Conservation (phyloP, 2,797 vertebrate genomes). For the Nasua narica region DNA sequence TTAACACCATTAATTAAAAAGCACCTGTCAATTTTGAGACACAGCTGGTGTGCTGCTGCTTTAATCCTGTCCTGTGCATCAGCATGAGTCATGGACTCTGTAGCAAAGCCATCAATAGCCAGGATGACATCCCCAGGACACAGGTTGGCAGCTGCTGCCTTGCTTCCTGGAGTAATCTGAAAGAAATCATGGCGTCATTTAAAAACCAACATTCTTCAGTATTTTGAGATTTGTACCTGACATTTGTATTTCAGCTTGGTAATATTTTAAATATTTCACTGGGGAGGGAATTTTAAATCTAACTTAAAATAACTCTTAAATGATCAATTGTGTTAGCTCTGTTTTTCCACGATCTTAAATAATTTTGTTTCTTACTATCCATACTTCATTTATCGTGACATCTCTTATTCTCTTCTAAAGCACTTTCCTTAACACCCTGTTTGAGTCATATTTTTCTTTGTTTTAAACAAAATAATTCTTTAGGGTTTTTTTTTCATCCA, state of each 20-base stretch:
- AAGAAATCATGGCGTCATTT: conserved; percentile 63
- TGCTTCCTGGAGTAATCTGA: conserved; percentile 96
- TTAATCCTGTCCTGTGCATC: conserved; percentile 97
- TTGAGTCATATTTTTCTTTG: conserved; percentile 13
- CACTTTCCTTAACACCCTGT: not conserved
- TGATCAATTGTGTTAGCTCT: not conserved
- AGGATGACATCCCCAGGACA: conserved; percentile 93
- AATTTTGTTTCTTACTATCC: not conserved
- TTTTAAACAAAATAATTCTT: not conserved
- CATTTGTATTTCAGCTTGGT: not conserved
- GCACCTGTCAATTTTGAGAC: conserved; percentile 94
- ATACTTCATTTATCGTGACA: not conserved
- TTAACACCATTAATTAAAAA: not conserved
- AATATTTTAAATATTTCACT: not conserved
- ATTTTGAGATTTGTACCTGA: not conserved
- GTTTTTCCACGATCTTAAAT: not conserved
- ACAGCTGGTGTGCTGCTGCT: conserved; percentile 88
- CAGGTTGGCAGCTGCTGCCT: conserved; percentile 91
- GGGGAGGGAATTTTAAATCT: not conserved
- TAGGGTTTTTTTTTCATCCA: not conserved
- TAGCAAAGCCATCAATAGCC: conserved; percentile 92
- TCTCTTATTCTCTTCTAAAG: not conserved
- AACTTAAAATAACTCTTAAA: not conserved
- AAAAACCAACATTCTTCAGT: not conserved
- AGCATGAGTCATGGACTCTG: conserved; percentile 93